phyloP scores from a whole-genome alignment of 2,113 vertebrate genomes.

The Spea bombifrons region DNA sequence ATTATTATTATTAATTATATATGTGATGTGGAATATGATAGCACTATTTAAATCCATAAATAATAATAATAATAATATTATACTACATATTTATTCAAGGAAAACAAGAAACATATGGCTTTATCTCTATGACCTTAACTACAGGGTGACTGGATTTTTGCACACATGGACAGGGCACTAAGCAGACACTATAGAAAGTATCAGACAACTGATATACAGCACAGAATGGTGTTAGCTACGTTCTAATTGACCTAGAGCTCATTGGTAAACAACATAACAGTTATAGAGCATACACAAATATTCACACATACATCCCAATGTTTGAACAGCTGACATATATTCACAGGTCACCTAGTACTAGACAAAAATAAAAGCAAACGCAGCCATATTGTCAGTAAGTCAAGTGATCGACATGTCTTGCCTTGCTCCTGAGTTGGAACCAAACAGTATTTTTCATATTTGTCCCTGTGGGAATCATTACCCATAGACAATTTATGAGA shows the following conservation, averaged over 20 bases:
- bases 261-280: slow-evolving; percentile 1
- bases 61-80: no score
- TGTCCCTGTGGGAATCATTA: no score
- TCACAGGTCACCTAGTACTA: neutral
- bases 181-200: neutral
- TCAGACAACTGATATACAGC: slow-evolving; percentile 1
- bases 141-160: neutral
- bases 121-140: neutral
- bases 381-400: no score
- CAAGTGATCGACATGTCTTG: no score
- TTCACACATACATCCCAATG: neutral
- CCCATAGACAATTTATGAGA: no score
- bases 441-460: no score
- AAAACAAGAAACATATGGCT: no score
- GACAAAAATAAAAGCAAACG: neutral
- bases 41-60: no score
- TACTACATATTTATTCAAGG: neutral
- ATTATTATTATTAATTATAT: no score
- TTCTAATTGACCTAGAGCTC: neutral
- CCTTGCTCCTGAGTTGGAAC: no score
- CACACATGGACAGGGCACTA: neutral
- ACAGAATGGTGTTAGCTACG: slow-evolving; percentile 1
- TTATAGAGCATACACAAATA: neutral
- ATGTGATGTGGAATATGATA: no score
- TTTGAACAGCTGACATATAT: slow-evolving; percentile 10